These are phyloP conservation scores for Ephialtes manifestator DNA, from an alignment of 2,888 invertebrate species.

Conservation along the genomic window DNA sequence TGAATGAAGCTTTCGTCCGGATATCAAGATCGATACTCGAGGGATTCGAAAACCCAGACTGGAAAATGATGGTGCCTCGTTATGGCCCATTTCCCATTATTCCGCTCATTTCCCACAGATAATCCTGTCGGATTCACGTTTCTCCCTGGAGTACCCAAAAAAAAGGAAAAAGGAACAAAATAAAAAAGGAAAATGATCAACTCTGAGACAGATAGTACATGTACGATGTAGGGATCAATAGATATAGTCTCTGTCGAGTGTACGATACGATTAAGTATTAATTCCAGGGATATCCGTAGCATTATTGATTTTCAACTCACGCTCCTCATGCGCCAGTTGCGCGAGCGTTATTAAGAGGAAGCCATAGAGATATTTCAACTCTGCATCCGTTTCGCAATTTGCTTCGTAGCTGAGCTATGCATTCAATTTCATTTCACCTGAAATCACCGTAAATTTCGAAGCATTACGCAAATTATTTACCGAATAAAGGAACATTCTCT, in stretches of 20 bases:
- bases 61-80: constrained; percentile 68
- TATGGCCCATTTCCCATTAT: constrained; percentile 67
- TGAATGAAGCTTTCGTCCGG: constrained; percentile 67
- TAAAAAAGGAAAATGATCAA: constrained; percentile 21
- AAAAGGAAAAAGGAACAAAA: constrained; percentile 8
- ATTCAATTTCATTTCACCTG: background rate
- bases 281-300: constrained; percentile 13
- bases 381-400: constrained; percentile 1
- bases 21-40: constrained; percentile 70
- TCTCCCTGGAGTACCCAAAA: constrained; percentile 12
- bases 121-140: constrained; percentile 39
- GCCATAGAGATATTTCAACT: background rate
- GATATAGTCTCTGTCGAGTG: constrained; percentile 21
- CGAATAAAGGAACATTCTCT: background rate
- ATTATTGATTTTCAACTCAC: constrained; percentile 26
- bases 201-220: constrained; percentile 21
- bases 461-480: background rate
- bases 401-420: background rate
- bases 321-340: background rate
- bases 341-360: constrained; percentile 9
- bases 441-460: background rate
- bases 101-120: constrained; percentile 65
- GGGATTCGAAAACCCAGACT: constrained; percentile 56
- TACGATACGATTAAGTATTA: background rate
- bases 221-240: background rate